These are phyloP conservation scores for Anorthoa munda DNA, from an alignment of 2,888 invertebrate genomes.

Conservation along the genomic window DNA sequence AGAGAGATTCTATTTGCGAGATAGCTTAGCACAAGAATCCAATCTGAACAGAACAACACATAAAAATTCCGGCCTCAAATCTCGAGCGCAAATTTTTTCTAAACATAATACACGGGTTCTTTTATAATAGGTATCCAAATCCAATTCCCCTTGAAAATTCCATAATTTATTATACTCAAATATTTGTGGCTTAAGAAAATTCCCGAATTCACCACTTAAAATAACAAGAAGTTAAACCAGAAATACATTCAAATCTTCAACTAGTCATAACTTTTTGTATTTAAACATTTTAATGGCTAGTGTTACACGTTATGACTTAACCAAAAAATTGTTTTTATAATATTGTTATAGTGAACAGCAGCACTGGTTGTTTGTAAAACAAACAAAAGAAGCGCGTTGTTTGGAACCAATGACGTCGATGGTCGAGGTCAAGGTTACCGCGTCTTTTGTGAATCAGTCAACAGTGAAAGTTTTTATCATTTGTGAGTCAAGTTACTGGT, in stretches of 20 bases:
- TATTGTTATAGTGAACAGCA: not conserved
- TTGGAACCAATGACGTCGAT: slow-evolving; percentile 33
- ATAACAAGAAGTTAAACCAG: slow-evolving; percentile 11
- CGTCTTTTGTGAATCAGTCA: slow-evolving; percentile 27
- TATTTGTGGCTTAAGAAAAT: slow-evolving; percentile 14
- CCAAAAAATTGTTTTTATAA: slow-evolving; percentile 14
- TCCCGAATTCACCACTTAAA: not conserved
- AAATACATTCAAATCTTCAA: not conserved
- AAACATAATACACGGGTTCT: no score
- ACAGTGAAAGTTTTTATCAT: slow-evolving; percentile 52
- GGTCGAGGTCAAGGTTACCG: slow-evolving; percentile 39
- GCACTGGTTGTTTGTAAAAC: slow-evolving; percentile 26
- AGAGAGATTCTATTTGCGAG: not conserved
- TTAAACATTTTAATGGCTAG: not conserved
- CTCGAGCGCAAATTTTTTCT: not conserved
- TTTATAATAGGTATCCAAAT: not conserved
- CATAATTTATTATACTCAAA: not conserved
- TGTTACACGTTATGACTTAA: not conserved
- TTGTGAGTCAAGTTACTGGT: slow-evolving; percentile 17
- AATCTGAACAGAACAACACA: not conserved
- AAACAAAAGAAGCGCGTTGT: slow-evolving; percentile 39
- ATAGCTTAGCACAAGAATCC: not conserved
- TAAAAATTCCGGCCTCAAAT: not conserved
- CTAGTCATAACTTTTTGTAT: slow-evolving; percentile 16
- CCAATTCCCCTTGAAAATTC: not conserved